A percentile compares a stretch with the other conserved stretches of the same genome.
phyloP scores from a whole-genome alignment of 2,113 vertebrate genomes.

The Mixornis gularis region DNA sequence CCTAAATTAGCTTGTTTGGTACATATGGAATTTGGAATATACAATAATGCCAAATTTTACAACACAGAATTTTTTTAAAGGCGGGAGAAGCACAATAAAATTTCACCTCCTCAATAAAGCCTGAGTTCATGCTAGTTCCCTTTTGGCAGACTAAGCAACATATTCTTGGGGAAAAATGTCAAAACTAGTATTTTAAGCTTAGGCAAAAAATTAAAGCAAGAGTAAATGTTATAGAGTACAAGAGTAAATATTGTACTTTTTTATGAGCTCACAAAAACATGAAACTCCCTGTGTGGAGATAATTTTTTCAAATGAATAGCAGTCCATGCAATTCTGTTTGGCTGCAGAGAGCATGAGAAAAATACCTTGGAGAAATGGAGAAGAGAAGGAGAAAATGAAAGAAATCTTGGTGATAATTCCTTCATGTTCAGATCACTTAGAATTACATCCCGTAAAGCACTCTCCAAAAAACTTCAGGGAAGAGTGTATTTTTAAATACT shows the following conservation, averaged over 20 bases:
- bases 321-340: not conserved
- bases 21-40: not conserved
- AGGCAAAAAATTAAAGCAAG: not conserved
- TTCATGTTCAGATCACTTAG: not conserved
- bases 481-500: not conserved
- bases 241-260: not conserved
- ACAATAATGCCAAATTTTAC: not conserved
- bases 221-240: not conserved
- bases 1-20: not conserved
- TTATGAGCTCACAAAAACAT: not conserved
- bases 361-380: not conserved
- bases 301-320: not conserved
- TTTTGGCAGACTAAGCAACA: not conserved
- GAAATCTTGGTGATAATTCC: not conserved
- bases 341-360: not conserved
- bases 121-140: not conserved
- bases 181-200: slow-evolving; percentile 3
- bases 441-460: not conserved
- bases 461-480: not conserved
- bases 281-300: not conserved
- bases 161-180: not conserved
- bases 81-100: not conserved
- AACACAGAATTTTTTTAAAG: not conserved
- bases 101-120: not conserved
- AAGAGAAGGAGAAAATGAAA: not conserved